Evolutionary conservation across 2,113 vertebrate species (phyloP).

Genomic region (Nesogale talazaci): DNA sequence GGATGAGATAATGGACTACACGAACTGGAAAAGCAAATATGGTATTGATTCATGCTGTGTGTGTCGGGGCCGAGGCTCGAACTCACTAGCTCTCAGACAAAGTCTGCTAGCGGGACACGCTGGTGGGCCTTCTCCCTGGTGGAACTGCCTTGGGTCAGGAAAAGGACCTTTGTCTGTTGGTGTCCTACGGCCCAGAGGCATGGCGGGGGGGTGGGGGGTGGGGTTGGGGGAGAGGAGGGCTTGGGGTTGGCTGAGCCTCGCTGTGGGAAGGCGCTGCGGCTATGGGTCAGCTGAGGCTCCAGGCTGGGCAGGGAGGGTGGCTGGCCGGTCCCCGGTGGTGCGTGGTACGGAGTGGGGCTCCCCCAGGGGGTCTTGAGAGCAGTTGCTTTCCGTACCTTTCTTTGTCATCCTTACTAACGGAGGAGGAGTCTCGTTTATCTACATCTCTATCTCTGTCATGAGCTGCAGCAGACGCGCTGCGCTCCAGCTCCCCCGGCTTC

Average conservation of each 20-base stretch:
- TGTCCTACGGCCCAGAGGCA: not conserved
- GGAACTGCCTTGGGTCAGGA: not conserved
- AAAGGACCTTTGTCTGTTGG: not conserved
- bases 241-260: no score
- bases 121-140: not conserved
- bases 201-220: not conserved
- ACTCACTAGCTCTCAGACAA: not conserved
- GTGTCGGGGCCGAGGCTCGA: not conserved
- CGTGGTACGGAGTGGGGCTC: constrained; percentile 78
- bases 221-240: not conserved
- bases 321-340: not conserved
- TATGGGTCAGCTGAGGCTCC: constrained; percentile 36
- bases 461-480: constrained; percentile 94
- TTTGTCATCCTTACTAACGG: constrained; percentile 96
- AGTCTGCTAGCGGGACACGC: not conserved
- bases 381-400: constrained; percentile 93
- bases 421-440: constrained; percentile 95
- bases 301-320: constrained; percentile 78
- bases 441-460: constrained; percentile 96
- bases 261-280: not conserved
- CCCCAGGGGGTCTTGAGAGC: constrained; percentile 85
- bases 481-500: constrained; percentile 96
- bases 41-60: constrained; percentile 68
- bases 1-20: constrained; percentile 73
- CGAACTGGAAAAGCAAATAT: constrained; percentile 66